Conservation (phyloP, 30 jellyfish, hydroid and myxozoan species). For the Hydra vulgaris region DNA sequence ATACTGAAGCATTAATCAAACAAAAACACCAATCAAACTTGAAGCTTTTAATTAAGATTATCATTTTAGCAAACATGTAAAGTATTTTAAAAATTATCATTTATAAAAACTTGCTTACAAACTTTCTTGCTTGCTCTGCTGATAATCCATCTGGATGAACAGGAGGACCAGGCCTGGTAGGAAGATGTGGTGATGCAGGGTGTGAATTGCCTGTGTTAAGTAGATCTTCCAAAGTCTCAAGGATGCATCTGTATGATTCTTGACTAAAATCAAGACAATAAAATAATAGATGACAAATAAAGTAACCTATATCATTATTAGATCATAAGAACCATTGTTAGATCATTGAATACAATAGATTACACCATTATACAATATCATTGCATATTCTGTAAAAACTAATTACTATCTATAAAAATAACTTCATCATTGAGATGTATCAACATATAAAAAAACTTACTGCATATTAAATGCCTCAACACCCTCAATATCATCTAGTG, state of each 20-base stretch:
- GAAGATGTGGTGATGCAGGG: constrained; percentile 40
- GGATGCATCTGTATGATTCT: constrained; percentile 52
- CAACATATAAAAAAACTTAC: too few species aligned
- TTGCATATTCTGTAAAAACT: background rate
- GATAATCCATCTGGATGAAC: constrained; percentile 38
- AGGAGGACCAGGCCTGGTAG: constrained; percentile 84
- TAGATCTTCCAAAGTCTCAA: constrained; percentile 43
- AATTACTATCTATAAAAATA: too few species aligned
- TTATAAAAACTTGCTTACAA: too few species aligned
- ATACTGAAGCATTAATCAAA: too few species aligned
- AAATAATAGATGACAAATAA: background rate
- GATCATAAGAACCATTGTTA: too few species aligned
- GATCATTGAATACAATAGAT: background rate
- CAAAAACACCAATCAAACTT: too few species aligned
- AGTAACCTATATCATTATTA: too few species aligned
- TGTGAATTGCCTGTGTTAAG: constrained; percentile 26
- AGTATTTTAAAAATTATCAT: too few species aligned
- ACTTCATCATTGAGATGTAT: too few species aligned
- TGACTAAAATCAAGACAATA: constrained; percentile 44
- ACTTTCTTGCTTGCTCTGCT: constrained; percentile 49
- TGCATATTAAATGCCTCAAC: constrained; percentile 41
- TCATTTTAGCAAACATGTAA: too few species aligned
- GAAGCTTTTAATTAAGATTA: too few species aligned
- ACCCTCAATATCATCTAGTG: constrained; percentile 81
- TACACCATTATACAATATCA: background rate